A percentile compares a stretch with the other conserved stretches of the same genome.
Evolutionary conservation across 2,113 vertebrate species (phyloP).

Genomic region (Podilymbus podiceps): DNA sequence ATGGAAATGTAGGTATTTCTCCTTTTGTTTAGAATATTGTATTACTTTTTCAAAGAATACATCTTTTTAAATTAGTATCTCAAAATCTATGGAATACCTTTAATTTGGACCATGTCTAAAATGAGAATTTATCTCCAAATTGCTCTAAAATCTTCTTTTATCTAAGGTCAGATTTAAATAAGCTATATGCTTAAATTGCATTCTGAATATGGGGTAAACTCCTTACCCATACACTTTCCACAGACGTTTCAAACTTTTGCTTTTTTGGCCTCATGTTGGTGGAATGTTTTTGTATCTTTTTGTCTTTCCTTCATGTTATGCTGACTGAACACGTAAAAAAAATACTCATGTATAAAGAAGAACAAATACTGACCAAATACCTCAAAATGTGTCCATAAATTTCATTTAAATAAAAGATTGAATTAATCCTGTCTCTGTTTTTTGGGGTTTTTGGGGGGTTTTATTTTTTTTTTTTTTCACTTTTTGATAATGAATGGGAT

Average conservation of each 20-base stretch:
- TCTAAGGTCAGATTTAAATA: not conserved
- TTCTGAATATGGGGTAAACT: not conserved
- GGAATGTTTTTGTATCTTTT: not conserved
- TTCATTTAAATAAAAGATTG: constrained; percentile 38
- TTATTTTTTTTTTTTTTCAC: not conserved
- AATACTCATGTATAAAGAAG: not conserved
- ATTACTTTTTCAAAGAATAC: not conserved
- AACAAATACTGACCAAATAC: constrained; percentile 10
- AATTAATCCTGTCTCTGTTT: not conserved
- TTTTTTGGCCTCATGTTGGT: not conserved
- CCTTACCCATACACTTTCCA: not conserved
- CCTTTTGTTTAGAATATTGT: not conserved
- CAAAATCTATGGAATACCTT: not conserved
- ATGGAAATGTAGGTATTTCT: not conserved
- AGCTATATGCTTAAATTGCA: not conserved
- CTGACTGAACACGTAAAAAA: not conserved
- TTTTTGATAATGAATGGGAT: not conserved
- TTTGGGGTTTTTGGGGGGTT: too few species aligned
- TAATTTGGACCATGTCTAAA: not conserved
- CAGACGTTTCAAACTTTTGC: not conserved
- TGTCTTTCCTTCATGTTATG: not conserved
- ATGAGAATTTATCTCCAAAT: not conserved
- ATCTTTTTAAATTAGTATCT: not conserved
- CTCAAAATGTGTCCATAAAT: constrained; percentile 16
- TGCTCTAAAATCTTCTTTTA: not conserved